These are phyloP conservation scores for Tychaedon coryphoeus DNA, from an alignment of 2,113 vertebrate species.

Conservation along the genomic window DNA sequence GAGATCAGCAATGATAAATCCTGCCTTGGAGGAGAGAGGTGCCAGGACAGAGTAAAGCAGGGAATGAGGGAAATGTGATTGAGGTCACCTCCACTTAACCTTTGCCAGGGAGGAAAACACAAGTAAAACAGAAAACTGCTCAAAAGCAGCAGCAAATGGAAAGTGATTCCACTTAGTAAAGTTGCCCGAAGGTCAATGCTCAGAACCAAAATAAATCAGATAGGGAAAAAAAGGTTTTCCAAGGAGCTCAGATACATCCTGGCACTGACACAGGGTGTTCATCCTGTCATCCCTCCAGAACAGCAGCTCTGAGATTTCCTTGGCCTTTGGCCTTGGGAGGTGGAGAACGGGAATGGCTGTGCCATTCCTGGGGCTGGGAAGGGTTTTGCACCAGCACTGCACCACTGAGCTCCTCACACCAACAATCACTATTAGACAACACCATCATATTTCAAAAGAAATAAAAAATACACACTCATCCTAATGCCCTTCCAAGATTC, in stretches of 20 bases:
- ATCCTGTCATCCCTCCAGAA: not conserved
- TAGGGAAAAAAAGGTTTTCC: not conserved
- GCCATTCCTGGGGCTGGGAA: not conserved
- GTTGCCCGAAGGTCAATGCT: not conserved
- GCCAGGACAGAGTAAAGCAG: not conserved
- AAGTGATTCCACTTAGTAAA: slow-evolving; percentile 1
- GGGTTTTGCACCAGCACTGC: not conserved
- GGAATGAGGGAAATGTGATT: slow-evolving; percentile 16
- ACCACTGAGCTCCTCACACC: accelerated
- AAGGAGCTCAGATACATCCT: not conserved
- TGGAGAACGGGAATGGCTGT: not conserved
- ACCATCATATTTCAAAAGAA: accelerated
- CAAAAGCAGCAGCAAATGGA: not conserved
- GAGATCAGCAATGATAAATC: not conserved
- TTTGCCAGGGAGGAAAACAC: not conserved
- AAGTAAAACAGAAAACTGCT: not conserved
- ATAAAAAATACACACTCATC: accelerated
- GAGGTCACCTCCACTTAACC: not conserved
- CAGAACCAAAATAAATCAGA: not conserved
- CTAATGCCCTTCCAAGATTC: not conserved
- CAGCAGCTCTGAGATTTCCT: accelerated
- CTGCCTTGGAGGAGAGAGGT: not conserved
- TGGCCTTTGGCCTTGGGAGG: accelerated
- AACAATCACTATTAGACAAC: accelerated
- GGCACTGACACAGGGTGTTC: not conserved